These are phyloP conservation scores for Tiaroga cobitis DNA, from an alignment of 2,797 vertebrate species.

Conservation along the genomic window DNA sequence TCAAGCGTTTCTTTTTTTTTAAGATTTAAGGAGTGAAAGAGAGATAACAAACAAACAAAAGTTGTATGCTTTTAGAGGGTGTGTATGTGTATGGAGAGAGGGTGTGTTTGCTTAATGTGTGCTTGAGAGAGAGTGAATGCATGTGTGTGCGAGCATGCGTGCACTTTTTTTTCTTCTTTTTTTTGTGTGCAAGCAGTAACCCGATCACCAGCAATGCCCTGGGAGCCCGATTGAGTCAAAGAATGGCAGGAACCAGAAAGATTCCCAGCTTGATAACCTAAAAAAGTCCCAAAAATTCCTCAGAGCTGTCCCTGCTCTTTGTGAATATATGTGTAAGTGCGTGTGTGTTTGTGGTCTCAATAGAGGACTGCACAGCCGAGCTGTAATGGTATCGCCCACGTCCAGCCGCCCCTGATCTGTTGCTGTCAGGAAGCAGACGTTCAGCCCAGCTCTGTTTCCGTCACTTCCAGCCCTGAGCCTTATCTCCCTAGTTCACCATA, in stretches of 20 bases:
- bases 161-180: neutral
- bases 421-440: slow-evolving; percentile 80
- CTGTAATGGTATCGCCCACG: slow-evolving; percentile 65
- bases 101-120: slow-evolving; percentile 72
- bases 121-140: slow-evolving; percentile 63
- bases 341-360: slow-evolving; percentile 26
- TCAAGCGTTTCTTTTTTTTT: slow-evolving; percentile 60
- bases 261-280: slow-evolving; percentile 82
- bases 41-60: slow-evolving; percentile 81
- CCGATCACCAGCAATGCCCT: slow-evolving; percentile 72
- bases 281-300: slow-evolving; percentile 76
- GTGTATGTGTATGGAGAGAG: slow-evolving; percentile 56
- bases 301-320: slow-evolving; percentile 76
- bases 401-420: slow-evolving; percentile 78
- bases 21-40: slow-evolving; percentile 67
- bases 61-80: slow-evolving; percentile 59
- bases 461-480: slow-evolving; percentile 69
- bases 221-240: slow-evolving; percentile 72
- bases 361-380: slow-evolving; percentile 34
- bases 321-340: slow-evolving; percentile 67
- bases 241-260: slow-evolving; percentile 82
- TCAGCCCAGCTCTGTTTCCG: slow-evolving; percentile 52
- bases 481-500: slow-evolving; percentile 72
- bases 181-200: slow-evolving; percentile 71
- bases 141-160: slow-evolving; percentile 61